Conservation (phyloP, 1,140 invertebrate genomes). For the Trissolcus basalis region DNA sequence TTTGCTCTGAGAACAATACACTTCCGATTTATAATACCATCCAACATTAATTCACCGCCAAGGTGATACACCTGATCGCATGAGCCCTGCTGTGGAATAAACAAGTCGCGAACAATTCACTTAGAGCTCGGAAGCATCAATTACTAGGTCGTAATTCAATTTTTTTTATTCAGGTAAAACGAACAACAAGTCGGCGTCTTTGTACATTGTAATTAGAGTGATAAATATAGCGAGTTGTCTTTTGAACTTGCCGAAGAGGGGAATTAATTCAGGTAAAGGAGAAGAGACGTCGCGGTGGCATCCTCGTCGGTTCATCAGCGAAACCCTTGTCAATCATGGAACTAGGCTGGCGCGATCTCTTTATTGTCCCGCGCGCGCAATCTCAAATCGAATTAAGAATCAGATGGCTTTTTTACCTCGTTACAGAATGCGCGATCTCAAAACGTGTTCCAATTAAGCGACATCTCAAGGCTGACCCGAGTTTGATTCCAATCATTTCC, state of each 20-base stretch:
- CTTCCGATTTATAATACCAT: too few relatives aligned
- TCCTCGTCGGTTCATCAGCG: not conserved
- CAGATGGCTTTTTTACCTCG: constrained; percentile 1
- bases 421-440: constrained; percentile 17
- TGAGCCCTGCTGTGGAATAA: constrained; percentile 19
- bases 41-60: too few relatives aligned
- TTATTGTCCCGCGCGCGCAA: constrained; percentile 15
- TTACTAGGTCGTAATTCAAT: constrained; percentile 45
- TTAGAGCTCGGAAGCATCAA: constrained; percentile 36
- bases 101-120: constrained; percentile 34
- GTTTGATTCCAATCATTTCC: too few relatives aligned
- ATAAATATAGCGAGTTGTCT: constrained; percentile 35
- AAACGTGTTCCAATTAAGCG: constrained; percentile 27
- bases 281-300: constrained; percentile 6
- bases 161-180: constrained; percentile 22
- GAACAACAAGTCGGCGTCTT: constrained; percentile 21
- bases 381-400: constrained; percentile 17
- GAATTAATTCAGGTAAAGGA: constrained; percentile 7
- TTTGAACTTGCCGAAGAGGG: constrained; percentile 37
- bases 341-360: constrained; percentile 13
- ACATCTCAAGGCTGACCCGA: constrained; percentile 5
- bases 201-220: constrained; percentile 49
- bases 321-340: constrained; percentile 28
- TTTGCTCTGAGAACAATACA: constrained; percentile 5
- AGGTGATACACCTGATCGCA: constrained; percentile 14